Base-by-base conservation (phyloP, 2,797 vertebrate species). In the Pangasius sanitwongsei region DNA sequence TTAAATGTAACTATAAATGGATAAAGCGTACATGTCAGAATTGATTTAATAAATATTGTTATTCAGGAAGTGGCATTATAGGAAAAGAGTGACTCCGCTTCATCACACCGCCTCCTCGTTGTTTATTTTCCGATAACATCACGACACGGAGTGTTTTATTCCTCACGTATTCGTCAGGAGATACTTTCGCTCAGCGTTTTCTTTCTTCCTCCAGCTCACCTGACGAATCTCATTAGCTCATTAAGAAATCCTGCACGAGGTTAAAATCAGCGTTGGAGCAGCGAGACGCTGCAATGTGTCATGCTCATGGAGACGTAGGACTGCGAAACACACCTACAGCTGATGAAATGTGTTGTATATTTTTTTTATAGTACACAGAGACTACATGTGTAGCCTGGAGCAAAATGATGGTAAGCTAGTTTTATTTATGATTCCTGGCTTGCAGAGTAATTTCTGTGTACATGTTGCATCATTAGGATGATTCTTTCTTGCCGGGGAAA, bases 401-500 rank as follows among this genome's bases (percentile, higher is more conserved):
- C 81, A 89, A 83, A 87, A 63, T 59, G 57, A 65, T 88, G 41
- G 80, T 88, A 88, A 85, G 77, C 63, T 86, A 25, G 88, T 50
- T 81, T 86, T 75, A 15, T 20, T 6, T 18, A 18, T 23, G 34
- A 7, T 75, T 81, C 37, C 86, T 55, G 59, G 86, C 41, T 53
- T 34, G 61, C 48, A 37, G n/a, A 44, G 77, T 86, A 25, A 87
- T 87, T 87, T 55, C 61, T 87, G 86, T 53, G 59, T 59, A 34
- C 55, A 80, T 86, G 85, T 89, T 89, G 75, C 88, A 81, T 86
- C 88, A 89, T 85, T 78, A 57, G 70, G 72, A 85, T 85, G 83
- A 85, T 78, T 69, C 37, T 57, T 88, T 69, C 53, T 69, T 55
- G 55, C n/a, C n/a, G 13, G 25, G 25, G 37, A 16, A 67, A 67